Percentiles rank a stretch among this genome's conserved stretches.
Conservation (phyloP, 1,140 invertebrate species). For the Pantala flavescens region DNA sequence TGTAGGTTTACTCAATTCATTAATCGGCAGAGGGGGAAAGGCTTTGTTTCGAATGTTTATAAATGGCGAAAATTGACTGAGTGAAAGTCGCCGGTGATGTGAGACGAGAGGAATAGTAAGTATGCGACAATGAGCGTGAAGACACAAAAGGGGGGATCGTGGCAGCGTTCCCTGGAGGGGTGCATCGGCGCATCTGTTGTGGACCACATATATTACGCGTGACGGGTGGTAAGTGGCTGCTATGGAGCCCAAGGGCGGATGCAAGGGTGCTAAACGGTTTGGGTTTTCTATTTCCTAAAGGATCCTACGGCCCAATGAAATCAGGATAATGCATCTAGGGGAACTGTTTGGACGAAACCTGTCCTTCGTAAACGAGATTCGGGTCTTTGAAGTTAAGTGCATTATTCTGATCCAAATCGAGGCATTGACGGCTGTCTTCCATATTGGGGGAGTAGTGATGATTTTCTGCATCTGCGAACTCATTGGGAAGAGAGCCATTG, state of each 20-base stretch:
- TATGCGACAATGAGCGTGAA: too few species aligned
- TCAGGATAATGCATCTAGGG: neutral
- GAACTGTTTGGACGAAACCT: conserved; percentile 3
- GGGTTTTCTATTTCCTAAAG: neutral
- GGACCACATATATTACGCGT: conserved; percentile 1
- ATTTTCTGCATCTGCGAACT: too few species aligned
- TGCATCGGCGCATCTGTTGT: neutral
- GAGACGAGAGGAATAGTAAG: too few species aligned
- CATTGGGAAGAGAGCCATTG: too few species aligned
- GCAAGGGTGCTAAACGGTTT: neutral
- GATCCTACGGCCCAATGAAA: neutral
- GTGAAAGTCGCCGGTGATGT: too few species aligned
- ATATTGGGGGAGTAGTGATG: too few species aligned
- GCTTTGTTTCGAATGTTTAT: too few species aligned
- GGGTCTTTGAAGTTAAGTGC: neutral
- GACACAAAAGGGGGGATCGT: too few species aligned
- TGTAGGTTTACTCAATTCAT: too few species aligned
- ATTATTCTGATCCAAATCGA: neutral
- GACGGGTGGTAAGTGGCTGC: conserved; percentile 6
- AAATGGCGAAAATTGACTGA: too few species aligned
- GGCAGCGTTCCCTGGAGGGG: too few species aligned
- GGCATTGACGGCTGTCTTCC: neutral
- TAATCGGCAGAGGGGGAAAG: too few species aligned
- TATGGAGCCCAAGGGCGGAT: neutral
- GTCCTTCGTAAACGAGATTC: neutral